These are phyloP conservation scores for Amazona ochrocephala DNA, from an alignment of 2,797 vertebrate species.

Conservation along the genomic window DNA sequence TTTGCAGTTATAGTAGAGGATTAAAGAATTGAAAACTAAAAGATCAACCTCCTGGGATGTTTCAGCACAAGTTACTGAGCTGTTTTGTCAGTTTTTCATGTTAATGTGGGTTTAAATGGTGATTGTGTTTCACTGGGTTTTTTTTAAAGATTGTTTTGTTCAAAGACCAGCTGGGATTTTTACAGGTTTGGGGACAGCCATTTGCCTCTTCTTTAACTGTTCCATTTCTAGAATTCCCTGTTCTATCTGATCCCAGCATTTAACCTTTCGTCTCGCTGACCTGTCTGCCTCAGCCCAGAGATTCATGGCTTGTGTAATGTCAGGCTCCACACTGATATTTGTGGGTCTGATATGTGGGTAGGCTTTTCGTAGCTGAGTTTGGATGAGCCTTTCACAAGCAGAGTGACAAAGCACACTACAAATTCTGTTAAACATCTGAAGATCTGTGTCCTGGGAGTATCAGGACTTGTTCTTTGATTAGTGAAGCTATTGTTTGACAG, in stretches of 20 bases:
- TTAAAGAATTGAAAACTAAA: not conserved
- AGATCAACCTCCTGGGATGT: not conserved
- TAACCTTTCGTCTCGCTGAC: not conserved
- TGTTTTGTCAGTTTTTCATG: not conserved
- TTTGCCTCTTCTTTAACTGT: not conserved
- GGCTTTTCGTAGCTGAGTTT: not conserved
- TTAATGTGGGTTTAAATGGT: not conserved
- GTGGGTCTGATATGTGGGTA: fast-evolving
- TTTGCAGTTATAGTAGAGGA: not conserved
- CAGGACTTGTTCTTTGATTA: not conserved
- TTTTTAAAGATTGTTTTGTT: not conserved
- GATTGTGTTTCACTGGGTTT: not conserved
- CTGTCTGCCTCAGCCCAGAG: not conserved
- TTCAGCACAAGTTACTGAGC: not conserved
- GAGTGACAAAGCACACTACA: not conserved
- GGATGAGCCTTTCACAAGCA: not conserved
- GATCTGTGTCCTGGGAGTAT: not conserved
- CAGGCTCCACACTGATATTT: not conserved
- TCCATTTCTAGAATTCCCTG: not conserved
- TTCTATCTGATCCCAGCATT: not conserved
- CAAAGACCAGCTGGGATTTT: not conserved
- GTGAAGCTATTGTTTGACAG: not conserved
- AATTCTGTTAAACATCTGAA: not conserved
- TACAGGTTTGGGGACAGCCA: not conserved
- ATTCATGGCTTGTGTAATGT: fast-evolving